Conservation (phyloP, 1,140 invertebrate species). For the Drosophila persimilis region DNA sequence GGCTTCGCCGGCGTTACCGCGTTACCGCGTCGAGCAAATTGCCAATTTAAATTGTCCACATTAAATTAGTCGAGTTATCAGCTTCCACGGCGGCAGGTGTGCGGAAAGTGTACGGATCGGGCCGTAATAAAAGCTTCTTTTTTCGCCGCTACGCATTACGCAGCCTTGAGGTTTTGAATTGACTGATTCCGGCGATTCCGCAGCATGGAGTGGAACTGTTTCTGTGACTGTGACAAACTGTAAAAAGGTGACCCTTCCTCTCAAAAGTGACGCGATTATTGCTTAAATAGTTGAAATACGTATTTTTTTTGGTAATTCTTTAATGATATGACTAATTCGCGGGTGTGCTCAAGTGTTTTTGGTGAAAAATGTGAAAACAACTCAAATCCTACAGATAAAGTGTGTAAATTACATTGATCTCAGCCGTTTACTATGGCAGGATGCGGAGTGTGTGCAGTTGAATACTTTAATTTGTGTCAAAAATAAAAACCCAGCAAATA, state of each 20-base stretch:
- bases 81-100: conserved; percentile 78
- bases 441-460: not conserved
- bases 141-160: not conserved
- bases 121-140: conserved; percentile 8
- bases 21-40: conserved; percentile 65
- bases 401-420: not conserved
- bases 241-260: conserved; percentile 26
- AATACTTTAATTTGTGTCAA: conserved; percentile 42
- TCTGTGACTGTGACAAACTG: conserved; percentile 57
- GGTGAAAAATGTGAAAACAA: conserved; percentile 33
- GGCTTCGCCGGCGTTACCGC: conserved; percentile 19
- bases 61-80: conserved; percentile 83
- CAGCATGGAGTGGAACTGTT: conserved; percentile 55
- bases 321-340: conserved; percentile 22
- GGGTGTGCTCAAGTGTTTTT: conserved; percentile 51
- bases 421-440: no score
- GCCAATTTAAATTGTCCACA: conserved; percentile 82
- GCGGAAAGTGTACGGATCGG: conserved; percentile 56
- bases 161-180: conserved; percentile 14
- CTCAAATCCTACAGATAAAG: no score
- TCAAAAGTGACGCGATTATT: conserved; percentile 20
- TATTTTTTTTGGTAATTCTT: not conserved
- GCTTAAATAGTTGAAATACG: conserved; percentile 34
- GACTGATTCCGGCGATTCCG: conserved; percentile 34
- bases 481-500: conserved; percentile 40